Conservation (phyloP, 2,888 invertebrate genomes). For the Drosophila suboccidentalis region DNA sequence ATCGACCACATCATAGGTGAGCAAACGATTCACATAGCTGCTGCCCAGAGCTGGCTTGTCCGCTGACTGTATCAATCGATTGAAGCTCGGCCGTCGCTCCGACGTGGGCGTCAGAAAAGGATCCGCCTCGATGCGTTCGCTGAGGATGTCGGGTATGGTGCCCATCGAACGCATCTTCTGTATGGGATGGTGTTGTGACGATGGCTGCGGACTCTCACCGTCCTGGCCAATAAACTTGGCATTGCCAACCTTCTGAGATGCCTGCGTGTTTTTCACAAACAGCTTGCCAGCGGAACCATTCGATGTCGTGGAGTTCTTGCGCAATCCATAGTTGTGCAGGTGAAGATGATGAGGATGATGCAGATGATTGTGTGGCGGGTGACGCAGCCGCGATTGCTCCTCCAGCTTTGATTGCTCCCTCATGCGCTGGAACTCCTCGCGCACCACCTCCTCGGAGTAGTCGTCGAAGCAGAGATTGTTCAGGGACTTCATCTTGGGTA, state of each 20-base stretch:
- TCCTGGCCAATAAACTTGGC: constrained; percentile 85
- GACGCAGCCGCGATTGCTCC: constrained; percentile 68
- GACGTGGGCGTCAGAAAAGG: constrained; percentile 85
- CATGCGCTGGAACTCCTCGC: constrained; percentile 83
- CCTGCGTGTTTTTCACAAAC: constrained; percentile 75
- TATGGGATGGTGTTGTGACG: constrained; percentile 76
- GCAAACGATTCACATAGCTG: constrained; percentile 65
- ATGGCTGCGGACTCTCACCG: constrained; percentile 67
- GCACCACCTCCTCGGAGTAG: constrained; percentile 78
- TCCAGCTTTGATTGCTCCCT: constrained; percentile 74
- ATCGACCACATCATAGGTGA: constrained; percentile 78
- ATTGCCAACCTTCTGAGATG: constrained; percentile 83
- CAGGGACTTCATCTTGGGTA: constrained; percentile 85
- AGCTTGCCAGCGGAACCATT: constrained; percentile 77
- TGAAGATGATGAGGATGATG: constrained; percentile 38
- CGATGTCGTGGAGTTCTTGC: constrained; percentile 79
- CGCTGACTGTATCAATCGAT: constrained; percentile 76
- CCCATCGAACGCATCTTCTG: constrained; percentile 86
- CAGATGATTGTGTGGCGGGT: constrained; percentile 58
- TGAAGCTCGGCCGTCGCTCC: constrained; percentile 79
- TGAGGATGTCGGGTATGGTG: constrained; percentile 85
- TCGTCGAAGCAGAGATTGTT: constrained; percentile 84
- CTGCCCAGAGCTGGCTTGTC: constrained; percentile 67
- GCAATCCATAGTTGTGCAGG: constrained; percentile 49
- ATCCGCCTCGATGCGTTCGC: constrained; percentile 84